Percentiles rank a stretch among this genome's conserved stretches.
phyloP scores from a whole-genome alignment of 2,888 invertebrate genomes.

The Prosopocoilus inquinatus region DNA sequence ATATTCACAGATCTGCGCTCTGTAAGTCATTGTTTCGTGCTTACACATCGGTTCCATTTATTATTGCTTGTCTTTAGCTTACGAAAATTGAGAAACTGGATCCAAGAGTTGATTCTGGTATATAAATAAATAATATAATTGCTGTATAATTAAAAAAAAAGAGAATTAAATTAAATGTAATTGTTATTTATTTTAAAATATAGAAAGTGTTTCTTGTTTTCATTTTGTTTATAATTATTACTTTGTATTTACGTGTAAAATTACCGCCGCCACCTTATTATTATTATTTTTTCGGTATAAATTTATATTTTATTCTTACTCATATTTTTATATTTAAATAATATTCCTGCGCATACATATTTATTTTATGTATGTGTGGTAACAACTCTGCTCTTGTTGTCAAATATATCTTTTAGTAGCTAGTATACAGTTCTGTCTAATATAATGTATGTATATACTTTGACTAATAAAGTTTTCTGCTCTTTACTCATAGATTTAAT shows the following conservation, averaged over 20 bases:
- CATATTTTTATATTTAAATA: conserved; percentile 4
- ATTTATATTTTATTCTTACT: background rate
- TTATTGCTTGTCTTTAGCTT: too few relatives aligned
- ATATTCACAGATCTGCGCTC: too few relatives aligned
- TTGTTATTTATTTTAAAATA: conserved; percentile 1
- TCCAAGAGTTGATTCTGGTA: too few relatives aligned
- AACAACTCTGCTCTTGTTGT: conserved; percentile 34
- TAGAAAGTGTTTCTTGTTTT: conserved; percentile 9
- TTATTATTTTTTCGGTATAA: background rate
- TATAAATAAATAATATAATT: too few relatives aligned
- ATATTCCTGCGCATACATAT: background rate
- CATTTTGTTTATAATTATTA: background rate
- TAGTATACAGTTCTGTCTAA: conserved; percentile 39
- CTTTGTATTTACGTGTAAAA: conserved; percentile 5
- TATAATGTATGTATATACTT: conserved; percentile 41
- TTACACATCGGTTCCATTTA: too few relatives aligned
- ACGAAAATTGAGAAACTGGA: too few relatives aligned
- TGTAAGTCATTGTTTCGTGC: too few relatives aligned
- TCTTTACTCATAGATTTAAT: conserved; percentile 21
- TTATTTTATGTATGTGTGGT: conserved; percentile 14
- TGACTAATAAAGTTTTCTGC: conserved; percentile 38
- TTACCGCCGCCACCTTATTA: background rate
- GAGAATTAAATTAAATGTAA: background rate
- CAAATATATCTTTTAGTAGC: conserved; percentile 35
- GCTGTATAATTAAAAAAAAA: background rate